A percentile compares a stretch with the other conserved stretches of the same genome.
Evolutionary conservation across 2,888 invertebrate species (phyloP).

Genomic region (Drosophila monieri): DNA sequence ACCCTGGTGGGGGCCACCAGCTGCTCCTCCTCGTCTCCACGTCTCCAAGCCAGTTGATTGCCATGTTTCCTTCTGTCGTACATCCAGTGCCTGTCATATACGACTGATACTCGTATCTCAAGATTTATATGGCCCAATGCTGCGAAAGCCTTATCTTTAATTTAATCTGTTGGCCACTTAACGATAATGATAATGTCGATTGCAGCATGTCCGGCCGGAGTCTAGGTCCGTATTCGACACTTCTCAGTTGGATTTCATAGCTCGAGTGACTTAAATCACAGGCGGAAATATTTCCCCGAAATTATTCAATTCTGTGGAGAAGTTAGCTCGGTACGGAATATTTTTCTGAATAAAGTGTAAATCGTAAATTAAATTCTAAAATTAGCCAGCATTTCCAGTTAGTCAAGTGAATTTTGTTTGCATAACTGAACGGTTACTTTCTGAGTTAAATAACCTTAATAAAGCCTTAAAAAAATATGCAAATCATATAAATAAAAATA

Average conservation of each 20-base stretch:
- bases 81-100: constrained; percentile 12
- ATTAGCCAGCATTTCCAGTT: constrained; percentile 36
- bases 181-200: constrained; percentile 66
- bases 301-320: constrained; percentile 38
- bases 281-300: constrained; percentile 30
- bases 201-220: constrained; percentile 26
- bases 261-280: constrained; percentile 35
- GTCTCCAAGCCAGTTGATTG: constrained; percentile 13
- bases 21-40: neutral
- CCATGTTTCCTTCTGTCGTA: constrained; percentile 6
- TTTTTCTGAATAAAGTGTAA: constrained; percentile 15
- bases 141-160: constrained; percentile 58
- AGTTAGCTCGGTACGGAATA: constrained; percentile 5
- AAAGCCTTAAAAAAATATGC: neutral
- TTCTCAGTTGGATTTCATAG: constrained; percentile 54
- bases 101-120: constrained; percentile 57
- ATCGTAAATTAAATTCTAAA: constrained; percentile 14
- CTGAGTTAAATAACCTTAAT: constrained; percentile 25
- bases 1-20: constrained; percentile 6
- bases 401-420: constrained; percentile 25
- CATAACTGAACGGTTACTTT: constrained; percentile 17
- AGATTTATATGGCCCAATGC: constrained; percentile 64
- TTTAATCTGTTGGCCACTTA: constrained; percentile 58
- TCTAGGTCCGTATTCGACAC: constrained; percentile 17
- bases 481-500: neutral